phyloP scores from a whole-genome alignment of 2,797 vertebrate species.

The Gymnodraco acuticeps region DNA sequence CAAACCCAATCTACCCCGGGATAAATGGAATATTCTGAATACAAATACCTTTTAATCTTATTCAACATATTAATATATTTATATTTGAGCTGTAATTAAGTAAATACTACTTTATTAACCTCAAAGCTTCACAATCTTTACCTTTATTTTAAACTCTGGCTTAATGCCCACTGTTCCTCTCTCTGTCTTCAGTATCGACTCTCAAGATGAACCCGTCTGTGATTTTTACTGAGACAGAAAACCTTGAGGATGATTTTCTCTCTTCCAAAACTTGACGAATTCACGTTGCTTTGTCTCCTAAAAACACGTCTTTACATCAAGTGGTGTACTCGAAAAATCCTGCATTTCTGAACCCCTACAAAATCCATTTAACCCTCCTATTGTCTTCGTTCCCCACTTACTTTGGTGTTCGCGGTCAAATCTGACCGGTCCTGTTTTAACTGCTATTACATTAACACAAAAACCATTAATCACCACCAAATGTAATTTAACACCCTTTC shows the following conservation, averaged over 20 bases:
- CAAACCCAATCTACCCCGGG: no score
- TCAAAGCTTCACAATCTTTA: no score
- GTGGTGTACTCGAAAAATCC: conserved; percentile 13
- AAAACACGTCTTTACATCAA: conserved; percentile 27
- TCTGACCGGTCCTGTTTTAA: no score
- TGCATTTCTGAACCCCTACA: conserved; percentile 25
- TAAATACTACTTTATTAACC: no score
- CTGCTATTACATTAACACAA: no score
- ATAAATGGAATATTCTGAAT: background rate
- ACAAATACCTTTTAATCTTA: background rate
- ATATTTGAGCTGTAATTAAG: no score
- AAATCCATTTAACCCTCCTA: no score
- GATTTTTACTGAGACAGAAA: conserved; percentile 33
- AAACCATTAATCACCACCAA: no score
- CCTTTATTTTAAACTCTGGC: conserved; percentile 65
- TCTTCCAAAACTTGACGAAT: conserved; percentile 37
- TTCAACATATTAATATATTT: background rate
- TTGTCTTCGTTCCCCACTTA: no score
- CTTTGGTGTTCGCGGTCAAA: no score
- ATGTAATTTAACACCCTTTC: no score
- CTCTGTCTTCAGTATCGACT: conserved; percentile 97
- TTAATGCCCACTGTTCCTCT: conserved; percentile 90
- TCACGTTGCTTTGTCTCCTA: conserved; percentile 12
- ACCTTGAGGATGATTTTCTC: conserved; percentile 16
- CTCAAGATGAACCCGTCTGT: conserved; percentile 6